Evolutionary conservation across 2,113 vertebrate genomes (phyloP).

Genomic region (Corythornis cristatus): DNA sequence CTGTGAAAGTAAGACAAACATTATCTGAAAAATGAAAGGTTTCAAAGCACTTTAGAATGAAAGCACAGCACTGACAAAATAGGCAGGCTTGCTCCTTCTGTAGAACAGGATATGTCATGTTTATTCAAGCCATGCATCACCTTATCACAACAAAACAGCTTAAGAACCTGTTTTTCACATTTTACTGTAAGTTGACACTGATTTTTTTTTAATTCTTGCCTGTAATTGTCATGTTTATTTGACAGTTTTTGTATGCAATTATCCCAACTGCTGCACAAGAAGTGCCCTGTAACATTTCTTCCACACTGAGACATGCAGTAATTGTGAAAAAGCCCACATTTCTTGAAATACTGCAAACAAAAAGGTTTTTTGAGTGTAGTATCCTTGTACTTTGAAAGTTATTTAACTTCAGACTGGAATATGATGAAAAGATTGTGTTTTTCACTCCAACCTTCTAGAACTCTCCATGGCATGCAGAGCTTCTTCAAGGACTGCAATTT

Average conservation of each 20-base stretch:
- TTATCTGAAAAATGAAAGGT: background rate
- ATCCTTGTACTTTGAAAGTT: background rate
- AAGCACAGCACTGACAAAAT: background rate
- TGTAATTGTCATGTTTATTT: background rate
- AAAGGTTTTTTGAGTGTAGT: background rate
- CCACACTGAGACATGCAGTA: background rate
- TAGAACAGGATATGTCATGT: background rate
- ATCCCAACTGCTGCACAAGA: background rate
- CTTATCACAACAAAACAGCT: background rate
- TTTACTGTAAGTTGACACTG: background rate
- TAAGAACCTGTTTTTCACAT: background rate
- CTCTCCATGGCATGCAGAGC: background rate
- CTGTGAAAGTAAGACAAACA: conserved; percentile 73
- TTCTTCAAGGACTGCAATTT: background rate
- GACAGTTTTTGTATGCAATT: background rate
- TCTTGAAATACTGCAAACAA: background rate
- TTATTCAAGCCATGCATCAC: background rate
- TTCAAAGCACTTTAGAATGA: background rate
- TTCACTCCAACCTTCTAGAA: background rate
- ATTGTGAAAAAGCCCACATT: background rate
- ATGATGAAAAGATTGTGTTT: background rate
- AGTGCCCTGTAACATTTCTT: background rate
- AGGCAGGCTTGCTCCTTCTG: background rate
- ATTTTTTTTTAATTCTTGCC: background rate
- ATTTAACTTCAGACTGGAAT: background rate